Conservation (phyloP, 1,140 invertebrate genomes). For the Drosophila truncata region DNA sequence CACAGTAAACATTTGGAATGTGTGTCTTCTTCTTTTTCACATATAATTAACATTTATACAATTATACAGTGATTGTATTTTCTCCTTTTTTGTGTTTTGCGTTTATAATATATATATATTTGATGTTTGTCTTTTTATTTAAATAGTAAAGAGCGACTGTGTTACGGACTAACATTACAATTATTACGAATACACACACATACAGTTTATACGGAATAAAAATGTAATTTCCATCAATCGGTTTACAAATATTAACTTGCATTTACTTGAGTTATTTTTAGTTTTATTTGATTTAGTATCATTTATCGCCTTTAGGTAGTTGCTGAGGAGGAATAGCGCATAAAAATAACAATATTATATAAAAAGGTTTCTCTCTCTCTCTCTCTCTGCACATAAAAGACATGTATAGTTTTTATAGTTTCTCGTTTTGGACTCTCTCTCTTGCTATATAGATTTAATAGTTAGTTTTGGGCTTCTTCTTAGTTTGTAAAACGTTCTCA, state of each 20-base stretch:
- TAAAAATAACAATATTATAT: slow-evolving; percentile 81
- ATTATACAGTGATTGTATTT: slow-evolving; percentile 73
- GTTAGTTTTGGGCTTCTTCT: slow-evolving; percentile 26
- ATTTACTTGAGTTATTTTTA: slow-evolving; percentile 30
- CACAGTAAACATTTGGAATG: slow-evolving; percentile 78
- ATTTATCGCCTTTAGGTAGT: slow-evolving; percentile 21
- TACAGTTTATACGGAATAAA: slow-evolving; percentile 73
- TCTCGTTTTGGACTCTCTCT: slow-evolving; percentile 27
- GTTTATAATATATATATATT: slow-evolving; percentile 35
- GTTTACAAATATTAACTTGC: slow-evolving; percentile 62
- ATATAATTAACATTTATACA: slow-evolving; percentile 79
- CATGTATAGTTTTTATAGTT: slow-evolving; percentile 31
- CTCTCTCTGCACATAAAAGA: slow-evolving; percentile 54
- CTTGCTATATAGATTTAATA: slow-evolving; percentile 45
- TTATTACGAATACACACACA: slow-evolving; percentile 71
- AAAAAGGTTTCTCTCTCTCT: slow-evolving; percentile 56
- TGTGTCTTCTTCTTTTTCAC: slow-evolving; percentile 35
- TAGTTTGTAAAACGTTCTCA: slow-evolving; percentile 59
- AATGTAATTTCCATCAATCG: slow-evolving; percentile 61
- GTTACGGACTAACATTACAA: slow-evolving; percentile 73
- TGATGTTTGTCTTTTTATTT: slow-evolving; percentile 64
- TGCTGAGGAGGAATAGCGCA: slow-evolving; percentile 66
- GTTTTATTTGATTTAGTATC: slow-evolving; percentile 6
- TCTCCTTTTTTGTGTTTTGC: slow-evolving; percentile 7
- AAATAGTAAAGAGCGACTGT: slow-evolving; percentile 74